A percentile compares a stretch with the other conserved stretches of the same genome.
These are phyloP conservation scores for Toxotes lorentzi DNA, from an alignment of 2,797 vertebrate species.

Conservation along the genomic window DNA sequence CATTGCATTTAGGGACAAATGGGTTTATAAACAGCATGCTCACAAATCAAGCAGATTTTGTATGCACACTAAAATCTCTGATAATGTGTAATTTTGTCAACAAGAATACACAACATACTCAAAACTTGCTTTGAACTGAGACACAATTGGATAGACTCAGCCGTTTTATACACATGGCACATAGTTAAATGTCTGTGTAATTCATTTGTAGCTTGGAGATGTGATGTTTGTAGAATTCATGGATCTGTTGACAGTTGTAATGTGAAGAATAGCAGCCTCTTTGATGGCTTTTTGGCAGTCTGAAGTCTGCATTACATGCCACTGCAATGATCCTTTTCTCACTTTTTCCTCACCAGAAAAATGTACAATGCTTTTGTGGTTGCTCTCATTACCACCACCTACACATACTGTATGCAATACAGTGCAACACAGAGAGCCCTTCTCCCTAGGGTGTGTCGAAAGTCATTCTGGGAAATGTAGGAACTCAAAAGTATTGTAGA, in stretches of 20 bases:
- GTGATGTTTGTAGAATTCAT: not conserved
- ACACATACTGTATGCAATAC: constrained; percentile 47
- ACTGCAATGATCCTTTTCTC: constrained; percentile 43
- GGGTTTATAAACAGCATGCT: not conserved
- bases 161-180: not conserved
- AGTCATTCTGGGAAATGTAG: constrained; percentile 56
- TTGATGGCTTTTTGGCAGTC: constrained; percentile 23
- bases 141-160: constrained; percentile 4
- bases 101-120: not conserved
- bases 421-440: constrained; percentile 47
- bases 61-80: not conserved
- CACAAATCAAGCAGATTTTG: not conserved
- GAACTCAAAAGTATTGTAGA: constrained; percentile 47
- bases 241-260: constrained; percentile 25
- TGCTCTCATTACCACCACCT: constrained; percentile 41
- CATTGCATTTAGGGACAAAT: not conserved
- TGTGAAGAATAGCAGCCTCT: constrained; percentile 37
- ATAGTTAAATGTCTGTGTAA: constrained; percentile 32
- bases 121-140: constrained; percentile 29
- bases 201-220: constrained; percentile 25
- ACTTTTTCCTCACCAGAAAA: constrained; percentile 22
- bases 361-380: constrained; percentile 30
- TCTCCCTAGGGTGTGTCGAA: constrained; percentile 47
- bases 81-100: constrained; percentile 19
- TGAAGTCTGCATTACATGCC: constrained; percentile 29